Percentiles rank a stretch among this genome's conserved stretches.
phyloP scores from a whole-genome alignment of 2,888 invertebrate genomes.

The Conus canariensis region DNA sequence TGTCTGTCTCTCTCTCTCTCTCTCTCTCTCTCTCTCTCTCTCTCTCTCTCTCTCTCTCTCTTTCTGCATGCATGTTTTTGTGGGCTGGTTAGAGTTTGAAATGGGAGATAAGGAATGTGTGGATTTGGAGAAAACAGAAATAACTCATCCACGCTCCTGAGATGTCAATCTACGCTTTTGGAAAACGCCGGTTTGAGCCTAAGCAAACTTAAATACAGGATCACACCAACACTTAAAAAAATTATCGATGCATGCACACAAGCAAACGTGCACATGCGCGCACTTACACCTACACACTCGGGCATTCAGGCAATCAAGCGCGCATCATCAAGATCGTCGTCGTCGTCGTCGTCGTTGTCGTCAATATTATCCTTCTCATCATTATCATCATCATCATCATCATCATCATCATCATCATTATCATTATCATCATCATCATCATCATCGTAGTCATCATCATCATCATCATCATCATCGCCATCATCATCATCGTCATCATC shows the following conservation, averaged over 20 bases:
- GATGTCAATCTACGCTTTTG: too few species aligned
- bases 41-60: background rate
- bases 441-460: too few species aligned
- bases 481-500: too few species aligned
- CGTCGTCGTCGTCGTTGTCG: background rate
- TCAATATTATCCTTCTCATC: constrained; percentile 9
- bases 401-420: background rate
- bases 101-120: too few species aligned
- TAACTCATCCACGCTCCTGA: too few species aligned
- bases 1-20: background rate
- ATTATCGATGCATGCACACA: background rate
- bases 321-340: constrained; percentile 35
- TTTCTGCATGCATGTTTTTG: background rate
- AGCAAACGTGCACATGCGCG: background rate
- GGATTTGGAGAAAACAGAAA: too few species aligned
- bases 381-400: background rate
- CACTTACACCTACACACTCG: background rate
- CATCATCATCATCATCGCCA: background rate
- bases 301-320: too few species aligned
- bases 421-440: too few species aligned
- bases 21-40: background rate
- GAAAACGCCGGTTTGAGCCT: too few species aligned
- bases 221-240: background rate
- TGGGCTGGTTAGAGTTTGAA: too few species aligned
- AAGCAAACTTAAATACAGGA: background rate